phyloP scores from a whole-genome alignment of 2,797 vertebrate genomes.

The Ctenopoma kingsleyae region DNA sequence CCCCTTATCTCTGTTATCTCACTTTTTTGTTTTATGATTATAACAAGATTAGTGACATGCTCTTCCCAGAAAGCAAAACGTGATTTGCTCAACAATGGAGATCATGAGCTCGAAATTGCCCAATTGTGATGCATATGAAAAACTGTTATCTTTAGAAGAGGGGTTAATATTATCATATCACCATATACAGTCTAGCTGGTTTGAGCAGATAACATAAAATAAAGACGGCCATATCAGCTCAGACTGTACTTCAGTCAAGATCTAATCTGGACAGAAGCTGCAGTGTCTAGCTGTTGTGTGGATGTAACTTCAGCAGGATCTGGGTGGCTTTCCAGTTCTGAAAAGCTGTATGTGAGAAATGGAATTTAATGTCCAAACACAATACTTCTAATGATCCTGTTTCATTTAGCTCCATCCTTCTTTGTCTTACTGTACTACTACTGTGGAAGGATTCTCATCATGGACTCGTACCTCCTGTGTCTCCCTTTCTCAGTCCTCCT shows the following conservation, averaged over 20 bases:
- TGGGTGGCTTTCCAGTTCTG: not conserved
- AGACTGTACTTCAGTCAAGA: not conserved
- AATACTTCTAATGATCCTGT: not conserved
- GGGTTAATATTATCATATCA: not conserved
- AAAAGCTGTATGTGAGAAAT: not conserved
- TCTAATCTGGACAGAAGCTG: not conserved
- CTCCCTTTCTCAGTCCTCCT: not conserved
- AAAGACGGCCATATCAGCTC: not conserved
- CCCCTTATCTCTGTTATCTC: not conserved
- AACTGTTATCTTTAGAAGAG: not conserved
- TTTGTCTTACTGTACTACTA: not conserved
- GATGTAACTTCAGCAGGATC: not conserved
- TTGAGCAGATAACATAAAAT: not conserved
- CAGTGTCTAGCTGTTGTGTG: not conserved
- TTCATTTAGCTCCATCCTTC: not conserved
- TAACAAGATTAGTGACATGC: constrained; percentile 8
- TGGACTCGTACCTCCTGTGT: not conserved
- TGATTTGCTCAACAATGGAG: not conserved
- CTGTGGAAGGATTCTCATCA: not conserved
- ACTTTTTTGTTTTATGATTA: constrained; percentile 2
- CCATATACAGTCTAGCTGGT: not conserved
- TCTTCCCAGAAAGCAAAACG: not conserved
- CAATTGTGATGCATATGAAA: not conserved
- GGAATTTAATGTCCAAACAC: not conserved
- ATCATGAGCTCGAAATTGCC: not conserved